Evolutionary conservation across 2,888 invertebrate species (phyloP), one percentile per base, ranked within the genome.

Genomic region (Microctonus aethiopoides): DNA sequence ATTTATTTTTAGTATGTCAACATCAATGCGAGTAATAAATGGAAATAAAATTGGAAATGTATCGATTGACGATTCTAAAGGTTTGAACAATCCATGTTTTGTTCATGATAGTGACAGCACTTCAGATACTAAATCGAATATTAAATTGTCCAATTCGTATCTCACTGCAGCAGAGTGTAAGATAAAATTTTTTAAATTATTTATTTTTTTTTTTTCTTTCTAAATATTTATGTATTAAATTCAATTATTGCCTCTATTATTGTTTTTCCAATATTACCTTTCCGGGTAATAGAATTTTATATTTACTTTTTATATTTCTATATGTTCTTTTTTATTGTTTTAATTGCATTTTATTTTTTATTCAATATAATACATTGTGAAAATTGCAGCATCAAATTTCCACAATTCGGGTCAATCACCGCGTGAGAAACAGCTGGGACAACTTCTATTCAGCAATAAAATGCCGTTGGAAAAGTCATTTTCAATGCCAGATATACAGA

Each of bases 401-500:
- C 60, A 68, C 22, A 72, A 72, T 32, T 24, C 72, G 5, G 52
- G 62, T 52, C 87, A 86, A 78, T 75, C 87, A 36, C 84, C 87
- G 0, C 86, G 88, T 0, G 90, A 90, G 64, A 88, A 86, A 68
- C 88, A 87, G 76, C 78, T 90, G 4, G 89, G 89, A 68, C 88
- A 88, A 61, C 82, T 91, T 36, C 78, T 91, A 32, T 86, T 91
- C 0, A 89, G 89, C 0, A 85, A 86, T 57, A 90, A 89, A 75
- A 90, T 90, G 9, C 92, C 93, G 0, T 83, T 95, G 57, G 93
- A 94, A 81, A 95, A 95, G 84, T 94, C 95, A 0, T 87, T 92
- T 16, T 95, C 95, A 0, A 92, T 95, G 92, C 95, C 95, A 0
- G 94, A 95, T 79, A 94, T 95, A 79, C 92, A 93, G 79, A 92